phyloP scores from a whole-genome alignment of 2,888 invertebrate genomes.

The Priocnemis perturbator region DNA sequence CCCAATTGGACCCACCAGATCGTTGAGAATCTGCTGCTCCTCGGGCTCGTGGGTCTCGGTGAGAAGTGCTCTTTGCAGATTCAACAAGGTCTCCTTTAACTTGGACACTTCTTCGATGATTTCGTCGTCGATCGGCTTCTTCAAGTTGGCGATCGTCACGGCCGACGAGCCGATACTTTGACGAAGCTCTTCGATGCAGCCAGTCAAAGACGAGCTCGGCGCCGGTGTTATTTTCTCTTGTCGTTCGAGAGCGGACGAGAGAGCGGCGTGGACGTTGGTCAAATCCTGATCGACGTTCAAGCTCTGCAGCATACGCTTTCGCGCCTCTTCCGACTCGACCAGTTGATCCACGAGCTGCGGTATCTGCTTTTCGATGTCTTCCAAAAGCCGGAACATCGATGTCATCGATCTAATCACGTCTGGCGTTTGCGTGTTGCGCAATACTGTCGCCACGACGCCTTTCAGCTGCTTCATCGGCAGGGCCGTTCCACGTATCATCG shows the following conservation, averaged over 20 bases:
- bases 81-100: conserved; percentile 61
- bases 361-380: conserved; percentile 62
- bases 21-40: conserved; percentile 58
- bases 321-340: conserved; percentile 26
- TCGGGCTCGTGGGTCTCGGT: conserved; percentile 57
- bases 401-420: conserved; percentile 50
- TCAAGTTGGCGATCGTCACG: conserved; percentile 58
- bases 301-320: conserved; percentile 40
- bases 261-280: conserved; percentile 61
- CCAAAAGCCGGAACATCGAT: conserved; percentile 55
- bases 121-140: conserved; percentile 46
- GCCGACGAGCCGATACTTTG: conserved; percentile 61
- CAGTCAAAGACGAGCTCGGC: conserved; percentile 44
- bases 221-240: conserved; percentile 41
- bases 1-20: conserved; percentile 60
- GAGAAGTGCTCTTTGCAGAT: conserved; percentile 61
- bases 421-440: conserved; percentile 78
- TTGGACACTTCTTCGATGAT: conserved; percentile 56
- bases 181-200: conserved; percentile 59
- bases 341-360: conserved; percentile 46
- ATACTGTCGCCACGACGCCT: conserved; percentile 81
- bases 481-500: conserved; percentile 78
- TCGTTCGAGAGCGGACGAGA: conserved; percentile 62
- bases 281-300: conserved; percentile 59
- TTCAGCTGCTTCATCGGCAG: conserved; percentile 81